Percentiles rank a stretch among this genome's conserved stretches.
These are phyloP conservation scores for Euzophera pinguis DNA, from an alignment of 2,888 invertebrate species.

Conservation along the genomic window DNA sequence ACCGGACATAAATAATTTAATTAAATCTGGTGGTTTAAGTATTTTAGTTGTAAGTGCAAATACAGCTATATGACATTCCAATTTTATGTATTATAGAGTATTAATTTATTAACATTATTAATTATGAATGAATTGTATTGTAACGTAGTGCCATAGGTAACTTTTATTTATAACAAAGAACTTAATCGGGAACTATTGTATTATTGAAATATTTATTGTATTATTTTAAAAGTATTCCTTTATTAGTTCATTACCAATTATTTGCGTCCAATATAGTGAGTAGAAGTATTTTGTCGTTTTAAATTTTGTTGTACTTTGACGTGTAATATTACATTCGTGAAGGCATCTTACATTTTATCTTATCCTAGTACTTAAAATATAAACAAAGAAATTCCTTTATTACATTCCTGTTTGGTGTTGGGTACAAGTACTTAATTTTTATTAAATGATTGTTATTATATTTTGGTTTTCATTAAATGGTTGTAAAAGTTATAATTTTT, in stretches of 20 bases:
- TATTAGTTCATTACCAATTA: constrained; percentile 18
- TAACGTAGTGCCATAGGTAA: constrained; percentile 64
- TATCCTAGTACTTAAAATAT: constrained; percentile 16
- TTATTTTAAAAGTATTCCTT: constrained; percentile 15
- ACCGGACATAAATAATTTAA: background rate
- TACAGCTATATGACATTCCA: constrained; percentile 34
- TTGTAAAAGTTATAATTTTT: constrained; percentile 43
- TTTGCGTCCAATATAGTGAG: constrained; percentile 44
- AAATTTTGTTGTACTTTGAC: constrained; percentile 29
- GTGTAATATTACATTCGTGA: constrained; percentile 28
- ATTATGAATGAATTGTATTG: constrained; percentile 35
- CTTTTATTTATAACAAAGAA: constrained; percentile 28
- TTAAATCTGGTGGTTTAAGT: background rate
- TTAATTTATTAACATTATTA: constrained; percentile 27
- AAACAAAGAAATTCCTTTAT: constrained; percentile 13
- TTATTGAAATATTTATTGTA: constrained; percentile 27
- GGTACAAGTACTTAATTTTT: constrained; percentile 58
- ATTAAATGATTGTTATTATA: constrained; percentile 52
- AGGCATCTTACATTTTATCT: background rate
- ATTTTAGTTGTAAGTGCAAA: constrained; percentile 21
- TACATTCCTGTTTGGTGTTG: constrained; percentile 48
- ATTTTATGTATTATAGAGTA: constrained; percentile 22
- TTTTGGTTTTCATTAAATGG: constrained; percentile 73
- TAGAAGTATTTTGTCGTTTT: constrained; percentile 19
- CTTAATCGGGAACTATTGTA: constrained; percentile 26